Evolutionary conservation across 2,797 vertebrate genomes (phyloP), one percentile per base, ranked within the genome.

Genomic region (Nasua narica): DNA sequence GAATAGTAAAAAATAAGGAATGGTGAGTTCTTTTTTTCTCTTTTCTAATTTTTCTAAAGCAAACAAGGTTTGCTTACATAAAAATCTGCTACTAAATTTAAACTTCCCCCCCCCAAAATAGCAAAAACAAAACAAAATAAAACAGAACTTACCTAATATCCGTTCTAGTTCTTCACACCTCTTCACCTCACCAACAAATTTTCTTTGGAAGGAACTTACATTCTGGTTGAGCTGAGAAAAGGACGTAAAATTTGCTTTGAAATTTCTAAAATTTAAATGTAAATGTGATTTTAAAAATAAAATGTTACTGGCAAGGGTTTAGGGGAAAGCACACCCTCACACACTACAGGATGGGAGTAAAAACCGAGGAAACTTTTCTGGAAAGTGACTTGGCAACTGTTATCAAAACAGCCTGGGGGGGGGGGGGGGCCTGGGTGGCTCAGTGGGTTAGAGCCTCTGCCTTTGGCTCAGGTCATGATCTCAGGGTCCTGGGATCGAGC

Each of bases 181-280:
- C 99, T 99, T 99, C 97, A 99, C 99, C 99, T 99, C 99, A 96
- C 99, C 99, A 98, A 99, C 99, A n/a, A 99, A 99, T 98, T 99
- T 99, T 87, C 99, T 99, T 98, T 99, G 99, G 98, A 99, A 99
- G 43, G 99, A 98, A 97, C 99, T 99, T 95, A 99, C 99, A 91
- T 98, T 99, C 84, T 99, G 99, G 97, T 99, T 99, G 97, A 99
- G 99, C 99, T 99, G 97, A 81, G 82, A 72, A 96, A 85, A 96
- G 90, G 21, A 90, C 40, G 27, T 97, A 93, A 97, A 97, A 95
- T 2, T 2, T 0, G 86, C 35, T 77, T 97, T 90, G 97, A 69
- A 32, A 19, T 37, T 60, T 79, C 78, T 79, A 43, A 69, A 95
- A 70, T 90, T 62, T 67, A n/a, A 76, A 82, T 69, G 48, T 46